phyloP scores from a whole-genome alignment of 2,113 vertebrate species.

The Camelus bactrianus region DNA sequence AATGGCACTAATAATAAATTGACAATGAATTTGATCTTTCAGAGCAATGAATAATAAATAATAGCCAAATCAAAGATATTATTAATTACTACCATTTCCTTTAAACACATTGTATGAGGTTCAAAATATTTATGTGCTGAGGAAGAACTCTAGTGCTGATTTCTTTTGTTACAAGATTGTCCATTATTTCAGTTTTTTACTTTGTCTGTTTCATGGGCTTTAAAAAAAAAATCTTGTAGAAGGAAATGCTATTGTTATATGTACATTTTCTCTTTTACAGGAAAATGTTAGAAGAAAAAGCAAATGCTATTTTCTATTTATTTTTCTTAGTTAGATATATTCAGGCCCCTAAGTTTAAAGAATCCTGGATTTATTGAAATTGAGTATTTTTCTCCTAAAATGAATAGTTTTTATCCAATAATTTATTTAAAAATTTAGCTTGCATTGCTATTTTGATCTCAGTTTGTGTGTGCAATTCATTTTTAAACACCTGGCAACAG shows the following conservation, averaged over 20 bases:
- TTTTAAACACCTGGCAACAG: not conserved
- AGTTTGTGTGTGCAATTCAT: not conserved
- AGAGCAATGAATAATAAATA: not conserved
- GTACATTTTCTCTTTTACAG: not conserved
- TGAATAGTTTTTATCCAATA: not conserved
- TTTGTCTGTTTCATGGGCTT: not conserved
- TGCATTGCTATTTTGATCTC: not conserved
- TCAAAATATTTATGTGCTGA: not conserved
- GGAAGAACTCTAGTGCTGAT: not conserved
- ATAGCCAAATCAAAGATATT: not conserved
- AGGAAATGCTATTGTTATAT: not conserved
- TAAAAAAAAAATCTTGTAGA: not conserved
- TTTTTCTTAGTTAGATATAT: not conserved
- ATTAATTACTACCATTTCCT: not conserved
- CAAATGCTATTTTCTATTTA: not conserved
- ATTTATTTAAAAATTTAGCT: not conserved
- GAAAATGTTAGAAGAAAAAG: not conserved
- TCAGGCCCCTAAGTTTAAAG: not conserved
- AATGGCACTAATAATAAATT: not conserved
- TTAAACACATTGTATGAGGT: not conserved
- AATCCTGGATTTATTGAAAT: not conserved
- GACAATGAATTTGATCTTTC: not conserved
- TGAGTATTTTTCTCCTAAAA: not conserved
- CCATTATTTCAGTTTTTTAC: not conserved
- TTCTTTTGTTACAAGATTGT: not conserved